phyloP scores from a whole-genome alignment of 2,888 invertebrate species.

The Harpagoxenus sublaevis region DNA sequence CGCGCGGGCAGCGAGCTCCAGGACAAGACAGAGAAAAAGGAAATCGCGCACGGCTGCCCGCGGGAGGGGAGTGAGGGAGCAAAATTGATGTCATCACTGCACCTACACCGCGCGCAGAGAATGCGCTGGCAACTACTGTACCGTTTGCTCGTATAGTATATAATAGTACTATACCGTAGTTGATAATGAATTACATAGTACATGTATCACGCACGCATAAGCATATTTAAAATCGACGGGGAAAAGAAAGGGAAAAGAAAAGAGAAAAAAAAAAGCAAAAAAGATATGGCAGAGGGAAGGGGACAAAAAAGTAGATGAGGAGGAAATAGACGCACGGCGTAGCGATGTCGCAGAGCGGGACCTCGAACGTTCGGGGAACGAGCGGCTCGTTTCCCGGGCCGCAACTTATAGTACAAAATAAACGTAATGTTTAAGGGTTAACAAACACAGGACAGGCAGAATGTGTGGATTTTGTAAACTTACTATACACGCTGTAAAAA shows the following conservation, averaged over 20 bases:
- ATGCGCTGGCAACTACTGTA: conserved; percentile 74
- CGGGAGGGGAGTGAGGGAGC: conserved; percentile 38
- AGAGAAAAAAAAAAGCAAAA: conserved; percentile 51
- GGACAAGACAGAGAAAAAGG: background rate
- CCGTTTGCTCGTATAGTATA: conserved; percentile 80
- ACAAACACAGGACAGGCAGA: conserved; percentile 67
- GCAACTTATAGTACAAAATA: conserved; percentile 85
- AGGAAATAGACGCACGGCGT: conserved; percentile 58
- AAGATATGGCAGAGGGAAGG: conserved; percentile 2
- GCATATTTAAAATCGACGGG: conserved; percentile 71
- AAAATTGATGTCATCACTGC: conserved; percentile 70
- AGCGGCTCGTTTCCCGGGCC: conserved; percentile 69
- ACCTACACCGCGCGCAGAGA: conserved; percentile 57
- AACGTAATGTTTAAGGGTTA: conserved; percentile 81
- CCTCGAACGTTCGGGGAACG: conserved; percentile 76
- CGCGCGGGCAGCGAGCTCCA: conserved; percentile 29
- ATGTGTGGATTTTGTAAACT: conserved; percentile 77
- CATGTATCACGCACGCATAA: conserved; percentile 75
- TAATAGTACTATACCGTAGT: conserved; percentile 76
- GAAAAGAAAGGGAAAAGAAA: conserved; percentile 61
- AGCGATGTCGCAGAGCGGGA: conserved; percentile 78
- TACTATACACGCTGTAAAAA: conserved; percentile 76
- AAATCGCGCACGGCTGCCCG: conserved; percentile 21
- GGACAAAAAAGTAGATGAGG: conserved; percentile 18
- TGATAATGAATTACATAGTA: conserved; percentile 75